Conservation (phyloP, 2,797 vertebrate species). For the Micrastur ruficollis region DNA sequence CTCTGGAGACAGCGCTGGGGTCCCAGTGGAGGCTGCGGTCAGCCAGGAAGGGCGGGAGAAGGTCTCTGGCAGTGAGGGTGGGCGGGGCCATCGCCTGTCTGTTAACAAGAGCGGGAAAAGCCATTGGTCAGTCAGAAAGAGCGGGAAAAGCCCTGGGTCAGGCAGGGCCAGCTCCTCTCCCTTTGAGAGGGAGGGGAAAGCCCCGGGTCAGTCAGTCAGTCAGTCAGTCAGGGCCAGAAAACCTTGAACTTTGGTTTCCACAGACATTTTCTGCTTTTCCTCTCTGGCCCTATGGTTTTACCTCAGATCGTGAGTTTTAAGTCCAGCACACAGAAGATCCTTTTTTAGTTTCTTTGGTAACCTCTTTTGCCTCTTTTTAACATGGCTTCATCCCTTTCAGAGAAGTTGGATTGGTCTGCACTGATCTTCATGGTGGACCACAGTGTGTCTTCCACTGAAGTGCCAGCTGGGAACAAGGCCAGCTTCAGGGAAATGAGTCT, state of each 20-base stretch:
- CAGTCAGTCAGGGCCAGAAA: neutral
- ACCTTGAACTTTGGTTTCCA: neutral
- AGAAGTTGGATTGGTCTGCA: neutral
- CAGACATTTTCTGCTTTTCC: neutral
- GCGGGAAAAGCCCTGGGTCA: neutral
- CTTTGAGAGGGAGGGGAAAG: neutral
- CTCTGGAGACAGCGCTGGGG: fast-evolving
- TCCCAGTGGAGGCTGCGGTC: neutral
- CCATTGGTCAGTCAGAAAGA: neutral
- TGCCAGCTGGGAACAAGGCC: neutral
- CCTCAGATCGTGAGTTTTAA: neutral
- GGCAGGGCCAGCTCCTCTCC: neutral
- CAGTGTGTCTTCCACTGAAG: neutral
- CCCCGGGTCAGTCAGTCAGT: too few species aligned
- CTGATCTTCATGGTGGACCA: neutral
- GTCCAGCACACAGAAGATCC: fast-evolving
- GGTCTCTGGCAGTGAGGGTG: fast-evolving
- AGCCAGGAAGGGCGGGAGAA: neutral
- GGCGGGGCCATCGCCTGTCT: neutral
- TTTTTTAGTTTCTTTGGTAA: neutral
- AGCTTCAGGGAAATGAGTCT: neutral
- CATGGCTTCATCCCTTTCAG: neutral
- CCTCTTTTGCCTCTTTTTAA: neutral
- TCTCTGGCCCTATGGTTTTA: neutral
- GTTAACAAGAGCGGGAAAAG: neutral